Percentiles rank a stretch among this genome's conserved stretches.
Conservation (phyloP, 2,113 vertebrate genomes). For the Paedocypris sp. region DNA sequence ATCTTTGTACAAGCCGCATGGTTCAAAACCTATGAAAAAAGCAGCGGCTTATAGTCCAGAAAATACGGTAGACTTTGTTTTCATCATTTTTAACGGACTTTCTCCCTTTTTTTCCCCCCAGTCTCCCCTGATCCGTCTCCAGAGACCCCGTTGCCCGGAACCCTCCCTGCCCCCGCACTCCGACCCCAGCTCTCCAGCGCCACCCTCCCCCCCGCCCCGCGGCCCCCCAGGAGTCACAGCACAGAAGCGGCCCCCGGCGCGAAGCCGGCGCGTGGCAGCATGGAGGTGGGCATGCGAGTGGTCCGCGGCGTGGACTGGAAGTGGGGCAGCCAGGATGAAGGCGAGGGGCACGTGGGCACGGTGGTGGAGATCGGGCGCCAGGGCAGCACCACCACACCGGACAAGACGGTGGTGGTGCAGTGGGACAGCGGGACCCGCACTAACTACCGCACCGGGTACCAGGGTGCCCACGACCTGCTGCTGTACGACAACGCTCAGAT, state of each 20-base stretch:
- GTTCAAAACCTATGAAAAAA: no score
- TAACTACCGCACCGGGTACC: conserved; percentile 94
- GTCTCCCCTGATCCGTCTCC: conserved; percentile 59
- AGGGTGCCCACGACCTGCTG: conserved; percentile 86
- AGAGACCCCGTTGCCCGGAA: conserved; percentile 48
- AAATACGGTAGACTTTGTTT: no score
- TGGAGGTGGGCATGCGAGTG: conserved; percentile 97
- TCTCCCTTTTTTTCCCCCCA: conserved; percentile 29
- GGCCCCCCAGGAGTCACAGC: conserved; percentile 35
- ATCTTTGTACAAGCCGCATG: no score
- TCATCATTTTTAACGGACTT: no score
- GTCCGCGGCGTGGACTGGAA: conserved; percentile 95
- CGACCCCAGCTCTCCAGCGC: conserved; percentile 13
- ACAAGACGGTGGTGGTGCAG: conserved; percentile 95
- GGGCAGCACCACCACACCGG: conserved; percentile 90
- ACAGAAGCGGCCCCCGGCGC: conserved; percentile 34
- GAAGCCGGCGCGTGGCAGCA: conserved; percentile 56
- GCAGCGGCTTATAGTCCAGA: no score
- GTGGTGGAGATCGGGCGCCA: conserved; percentile 94
- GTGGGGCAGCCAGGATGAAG: conserved; percentile 89
- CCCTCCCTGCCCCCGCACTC: conserved; percentile 33
- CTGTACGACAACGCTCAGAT: conserved; percentile 96
- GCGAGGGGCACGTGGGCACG: conserved; percentile 89
- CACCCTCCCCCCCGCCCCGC: conserved; percentile 27
- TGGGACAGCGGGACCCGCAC: conserved; percentile 96